Percentiles rank a stretch among this genome's conserved stretches.
Evolutionary conservation across 2,888 invertebrate species (phyloP).

Genomic region (Nemapogon koenigi): DNA sequence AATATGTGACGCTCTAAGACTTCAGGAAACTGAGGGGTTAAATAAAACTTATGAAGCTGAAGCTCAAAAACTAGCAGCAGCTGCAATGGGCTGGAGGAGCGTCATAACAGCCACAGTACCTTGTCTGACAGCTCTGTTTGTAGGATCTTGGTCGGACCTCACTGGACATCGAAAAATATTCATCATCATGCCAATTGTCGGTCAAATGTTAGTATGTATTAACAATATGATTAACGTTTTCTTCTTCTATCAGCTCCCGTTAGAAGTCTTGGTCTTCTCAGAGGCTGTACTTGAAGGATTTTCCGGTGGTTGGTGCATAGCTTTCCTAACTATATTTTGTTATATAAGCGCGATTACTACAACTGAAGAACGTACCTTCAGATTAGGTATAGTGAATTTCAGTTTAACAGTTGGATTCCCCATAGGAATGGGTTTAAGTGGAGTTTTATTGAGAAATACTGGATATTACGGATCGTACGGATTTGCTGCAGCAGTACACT

Average conservation of each 20-base stretch:
- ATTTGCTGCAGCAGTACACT: slow-evolving; percentile 69
- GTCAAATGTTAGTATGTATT: slow-evolving; percentile 72
- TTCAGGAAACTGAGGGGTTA: slow-evolving; percentile 65
- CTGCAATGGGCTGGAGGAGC: slow-evolving; percentile 80
- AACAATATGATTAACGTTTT: slow-evolving; percentile 79
- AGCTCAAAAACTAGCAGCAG: slow-evolving; percentile 73
- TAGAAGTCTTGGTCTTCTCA: slow-evolving; percentile 75
- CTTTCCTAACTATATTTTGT: slow-evolving; percentile 81
- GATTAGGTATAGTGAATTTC: slow-evolving; percentile 85
- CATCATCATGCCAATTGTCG: slow-evolving; percentile 73
- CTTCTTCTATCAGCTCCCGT: slow-evolving; percentile 73
- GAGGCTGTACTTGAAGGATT: slow-evolving; percentile 80
- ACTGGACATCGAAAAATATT: slow-evolving; percentile 74
- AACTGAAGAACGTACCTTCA: slow-evolving; percentile 75
- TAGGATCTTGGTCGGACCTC: slow-evolving; percentile 77
- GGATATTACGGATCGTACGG: slow-evolving; percentile 83
- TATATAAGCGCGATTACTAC: slow-evolving; percentile 84
- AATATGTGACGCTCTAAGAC: slow-evolving; percentile 75
- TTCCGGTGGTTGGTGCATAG: slow-evolving; percentile 82
- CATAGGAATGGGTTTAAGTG: slow-evolving; percentile 85
- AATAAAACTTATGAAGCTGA: slow-evolving; percentile 55
- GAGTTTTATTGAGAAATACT: slow-evolving; percentile 70
- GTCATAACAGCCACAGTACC: slow-evolving; percentile 81
- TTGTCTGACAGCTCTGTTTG: slow-evolving; percentile 76
- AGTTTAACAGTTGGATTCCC: slow-evolving; percentile 86